Base-by-base conservation (phyloP, 2,888 invertebrate genomes). In the Scrobipalpa costella region DNA sequence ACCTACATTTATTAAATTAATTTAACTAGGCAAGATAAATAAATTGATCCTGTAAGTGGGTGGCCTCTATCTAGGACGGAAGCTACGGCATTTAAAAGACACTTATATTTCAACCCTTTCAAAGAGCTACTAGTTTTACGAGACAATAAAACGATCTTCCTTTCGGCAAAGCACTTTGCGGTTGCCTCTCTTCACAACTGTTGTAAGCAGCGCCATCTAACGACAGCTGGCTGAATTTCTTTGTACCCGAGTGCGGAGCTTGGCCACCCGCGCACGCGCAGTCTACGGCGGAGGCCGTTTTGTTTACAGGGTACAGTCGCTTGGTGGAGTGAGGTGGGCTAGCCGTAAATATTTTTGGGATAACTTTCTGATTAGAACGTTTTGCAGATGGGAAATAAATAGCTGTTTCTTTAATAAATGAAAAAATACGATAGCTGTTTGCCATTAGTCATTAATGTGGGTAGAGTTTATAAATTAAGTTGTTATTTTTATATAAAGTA, bases 151-250 rank as follows among this genome's bases (percentile, higher is more conserved):
- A 69, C 64, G 49, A 15, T 62, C 40, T 36, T 47, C 27, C 44
- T 47, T 38, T 33, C 34, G 58, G 59, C 9, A 55, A 36, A 61
- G 61, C 36, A 62, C 62, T 66, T 71, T 62, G 65, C 61, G 69
- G 64, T 68, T 69, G 55, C 59, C 60, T 21, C 9, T 49, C 9
- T 17, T 50, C 62, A 64, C 61, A 65, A 15, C 7, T 36, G 19
- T 62, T 69, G 67, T 72, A 72, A 74, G 76, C 69, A 86, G 66
- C 81, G 86, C 88, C 88, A 88, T 78, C 90, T 90, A 77, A 67
- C 68, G 73, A 75, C 81, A 80, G 73, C 75, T 76, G 80, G 60
- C 63, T 13, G 78, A 76, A 89, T 81, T 73, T 65, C 73, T 69
- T 73, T 69, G 50, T 60, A 13, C 33, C 7, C 27, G 73, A 67